Percentiles rank a stretch among this genome's conserved stretches.
phyloP scores from a whole-genome alignment of 2,888 invertebrate genomes.

The Macaria notata region DNA sequence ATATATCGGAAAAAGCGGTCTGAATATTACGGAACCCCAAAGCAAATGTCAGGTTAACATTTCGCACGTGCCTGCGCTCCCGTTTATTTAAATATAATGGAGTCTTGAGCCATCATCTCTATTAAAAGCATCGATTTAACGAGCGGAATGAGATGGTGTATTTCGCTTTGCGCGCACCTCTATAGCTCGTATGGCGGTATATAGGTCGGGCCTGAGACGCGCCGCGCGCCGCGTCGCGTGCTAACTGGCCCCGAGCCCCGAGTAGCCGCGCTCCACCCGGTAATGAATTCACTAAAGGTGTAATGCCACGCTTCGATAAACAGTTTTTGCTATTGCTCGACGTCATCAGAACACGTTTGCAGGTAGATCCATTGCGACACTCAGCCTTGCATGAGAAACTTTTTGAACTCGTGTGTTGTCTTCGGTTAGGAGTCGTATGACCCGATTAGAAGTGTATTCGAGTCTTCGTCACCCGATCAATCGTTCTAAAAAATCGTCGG shows the following conservation, averaged over 20 bases:
- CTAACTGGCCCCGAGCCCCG: constrained; percentile 38
- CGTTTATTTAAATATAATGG: constrained; percentile 61
- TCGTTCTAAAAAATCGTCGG: constrained; percentile 39
- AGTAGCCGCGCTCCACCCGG: constrained; percentile 37
- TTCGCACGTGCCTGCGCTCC: constrained; percentile 53
- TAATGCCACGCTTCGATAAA: constrained; percentile 45
- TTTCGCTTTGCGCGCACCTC: constrained; percentile 33
- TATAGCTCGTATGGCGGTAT: constrained; percentile 40
- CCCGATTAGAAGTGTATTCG: constrained; percentile 35
- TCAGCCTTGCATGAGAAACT: constrained; percentile 36
- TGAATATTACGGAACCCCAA: constrained; percentile 35
- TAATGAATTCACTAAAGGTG: constrained; percentile 55
- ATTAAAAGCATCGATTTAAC: constrained; percentile 76
- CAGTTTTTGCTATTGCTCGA: constrained; percentile 38
- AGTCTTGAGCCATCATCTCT: constrained; percentile 68
- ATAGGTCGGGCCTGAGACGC: constrained; percentile 56
- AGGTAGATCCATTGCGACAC: constrained; percentile 27
- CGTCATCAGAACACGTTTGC: constrained; percentile 22
- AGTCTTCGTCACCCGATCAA: constrained; percentile 36
- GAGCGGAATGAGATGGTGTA: constrained; percentile 64
- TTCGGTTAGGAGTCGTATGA: constrained; percentile 27
- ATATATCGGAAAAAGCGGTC: constrained; percentile 32
- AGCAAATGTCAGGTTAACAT: constrained; percentile 58
- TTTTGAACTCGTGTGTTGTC: constrained; percentile 29
- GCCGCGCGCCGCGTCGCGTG: constrained; percentile 36